phyloP scores from a whole-genome alignment of 2,797 vertebrate genomes.

The Synaphobranchus kaupii region DNA sequence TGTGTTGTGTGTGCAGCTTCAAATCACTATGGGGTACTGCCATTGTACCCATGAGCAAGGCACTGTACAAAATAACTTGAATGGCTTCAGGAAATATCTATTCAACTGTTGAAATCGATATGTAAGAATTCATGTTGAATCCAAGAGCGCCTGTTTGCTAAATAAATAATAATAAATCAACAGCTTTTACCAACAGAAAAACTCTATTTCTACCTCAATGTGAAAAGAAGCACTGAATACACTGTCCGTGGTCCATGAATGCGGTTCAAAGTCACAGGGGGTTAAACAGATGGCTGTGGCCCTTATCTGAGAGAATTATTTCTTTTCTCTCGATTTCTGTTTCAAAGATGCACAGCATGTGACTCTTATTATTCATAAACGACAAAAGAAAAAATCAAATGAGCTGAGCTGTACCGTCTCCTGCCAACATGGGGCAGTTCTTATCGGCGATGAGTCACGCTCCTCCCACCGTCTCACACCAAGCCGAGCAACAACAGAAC shows the following conservation, averaged over 20 bases:
- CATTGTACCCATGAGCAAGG: background rate
- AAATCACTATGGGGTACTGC: background rate
- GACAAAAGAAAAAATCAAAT: background rate
- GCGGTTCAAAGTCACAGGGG: background rate
- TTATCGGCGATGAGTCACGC: constrained; percentile 7
- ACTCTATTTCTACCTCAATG: background rate
- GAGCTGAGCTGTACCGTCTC: background rate
- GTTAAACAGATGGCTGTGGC: background rate
- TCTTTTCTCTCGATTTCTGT: background rate
- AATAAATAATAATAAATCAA: background rate
- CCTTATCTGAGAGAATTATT: background rate
- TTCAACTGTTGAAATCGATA: background rate
- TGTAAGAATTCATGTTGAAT: background rate
- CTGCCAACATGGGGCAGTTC: constrained; percentile 4
- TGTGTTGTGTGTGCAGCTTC: background rate
- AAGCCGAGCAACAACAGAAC: constrained; percentile 1
- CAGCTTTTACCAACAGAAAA: background rate
- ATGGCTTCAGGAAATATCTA: background rate
- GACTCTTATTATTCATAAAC: constrained; percentile 12
- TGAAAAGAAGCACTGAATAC: background rate
- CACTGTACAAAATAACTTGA: background rate
- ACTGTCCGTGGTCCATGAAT: background rate
- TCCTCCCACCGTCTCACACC: background rate
- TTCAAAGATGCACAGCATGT: background rate
- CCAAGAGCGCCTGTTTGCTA: background rate